Base-by-base conservation (phyloP, 1,140 invertebrate genomes). In the Monomorium pharaonis region DNA sequence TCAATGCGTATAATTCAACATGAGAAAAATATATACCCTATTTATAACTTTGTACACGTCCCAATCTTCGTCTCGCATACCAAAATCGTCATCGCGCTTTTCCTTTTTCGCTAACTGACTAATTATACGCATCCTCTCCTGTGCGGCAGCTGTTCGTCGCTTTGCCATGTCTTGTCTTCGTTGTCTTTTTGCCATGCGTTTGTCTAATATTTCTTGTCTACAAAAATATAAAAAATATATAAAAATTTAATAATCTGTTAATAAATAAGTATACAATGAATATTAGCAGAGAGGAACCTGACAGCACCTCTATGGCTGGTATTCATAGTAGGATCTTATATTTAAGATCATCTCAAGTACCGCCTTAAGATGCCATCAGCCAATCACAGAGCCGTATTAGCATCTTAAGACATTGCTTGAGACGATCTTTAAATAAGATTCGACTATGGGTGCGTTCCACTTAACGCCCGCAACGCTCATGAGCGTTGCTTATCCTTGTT, bases 1-100 rank as follows among this genome's bases (percentile, higher is more conserved):
- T 67, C 0, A 21, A 33, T 51, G 21, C 1, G 1, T 37, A 33
- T 18, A 30, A 86, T 27, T 63, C 54, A 14, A 77, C 5, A 30
- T n/a, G 72, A 60, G 18, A 58, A 27, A 21, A 69, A 67, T 81
- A 90, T 96, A 96, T 95, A 98, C 98, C 94, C 96, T 96, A 92
- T 97, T 98, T 70, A 98, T 98, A 62, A 97, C 97, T 95, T 99
- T 99, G 92, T 99, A 99, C 2, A 99, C 98, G 95, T 99, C 98
- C 98, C 98, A 99, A 93, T 99, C 98, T 93, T 98, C 98, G 94
- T 99, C 98, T 89, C 98, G 96, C 95, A 97, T 97, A 37, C 98
- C 98, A 96, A 99, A 99, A 93, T 98, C 98, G 92, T 99, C 98
- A 80, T 98, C 97, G 77, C 98, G 98, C 93, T 98, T 98, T 89